Evolutionary conservation across 2,888 invertebrate genomes (phyloP).

Genomic region (Xestia xanthographa): DNA sequence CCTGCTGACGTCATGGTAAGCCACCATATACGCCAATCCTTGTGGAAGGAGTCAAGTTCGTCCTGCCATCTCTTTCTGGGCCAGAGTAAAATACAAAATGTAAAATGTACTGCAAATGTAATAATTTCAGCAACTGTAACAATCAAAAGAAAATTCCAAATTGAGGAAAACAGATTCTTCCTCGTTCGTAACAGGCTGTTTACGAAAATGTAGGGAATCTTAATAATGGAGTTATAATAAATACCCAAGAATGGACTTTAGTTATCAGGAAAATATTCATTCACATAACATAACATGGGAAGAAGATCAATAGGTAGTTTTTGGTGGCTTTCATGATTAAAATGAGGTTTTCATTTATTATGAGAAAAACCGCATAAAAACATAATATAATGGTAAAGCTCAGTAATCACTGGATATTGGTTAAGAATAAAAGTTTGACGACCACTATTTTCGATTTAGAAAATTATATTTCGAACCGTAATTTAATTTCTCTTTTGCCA

Average conservation of each 20-base stretch:
- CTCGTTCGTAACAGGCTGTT: conserved; percentile 67
- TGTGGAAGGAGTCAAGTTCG: too few species aligned
- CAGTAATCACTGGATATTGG: neutral
- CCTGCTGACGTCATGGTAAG: too few species aligned
- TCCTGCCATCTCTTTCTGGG: too few species aligned
- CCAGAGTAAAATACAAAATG: too few species aligned
- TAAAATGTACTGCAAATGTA: neutral
- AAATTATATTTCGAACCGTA: conserved; percentile 25
- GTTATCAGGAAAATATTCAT: conserved; percentile 5
- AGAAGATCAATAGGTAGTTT: neutral
- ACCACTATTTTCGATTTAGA: conserved; percentile 20
- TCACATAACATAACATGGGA: neutral
- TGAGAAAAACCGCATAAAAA: neutral
- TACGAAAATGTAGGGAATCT: conserved; percentile 62
- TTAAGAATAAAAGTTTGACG: conserved; percentile 15
- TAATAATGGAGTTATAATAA: conserved; percentile 53
- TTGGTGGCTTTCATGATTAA: neutral
- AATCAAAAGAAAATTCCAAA: conserved; percentile 66
- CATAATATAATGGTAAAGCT: neutral
- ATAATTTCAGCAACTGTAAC: conserved; percentile 61
- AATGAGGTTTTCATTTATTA: neutral
- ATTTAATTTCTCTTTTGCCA: conserved; percentile 34
- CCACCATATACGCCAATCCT: too few species aligned
- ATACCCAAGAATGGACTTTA: neutral
- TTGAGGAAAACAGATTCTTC: conserved; percentile 70